Base-by-base conservation (phyloP, 2,888 invertebrate genomes). In the Thecophora atra region DNA sequence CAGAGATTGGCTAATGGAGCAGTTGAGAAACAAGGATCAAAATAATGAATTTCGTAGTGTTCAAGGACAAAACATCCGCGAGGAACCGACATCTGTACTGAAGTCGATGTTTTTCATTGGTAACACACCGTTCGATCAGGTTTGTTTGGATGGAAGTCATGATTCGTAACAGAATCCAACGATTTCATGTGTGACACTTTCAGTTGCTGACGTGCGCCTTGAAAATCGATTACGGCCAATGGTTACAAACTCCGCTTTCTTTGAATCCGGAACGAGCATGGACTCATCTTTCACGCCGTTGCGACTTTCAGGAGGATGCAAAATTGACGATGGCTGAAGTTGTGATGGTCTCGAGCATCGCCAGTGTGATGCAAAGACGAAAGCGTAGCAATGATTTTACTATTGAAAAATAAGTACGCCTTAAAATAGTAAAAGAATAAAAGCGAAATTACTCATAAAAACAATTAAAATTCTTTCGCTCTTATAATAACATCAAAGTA, bases 41-140 rank as follows among this genome's bases (percentile, higher is more conserved):
- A 78, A 80, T 3, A 84, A 78, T 76, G 81, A 83, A 6, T 80
- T 81, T 72, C 84, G 84, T 67, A 86, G 76, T 74, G 88, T 80
- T 77, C 82, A 86, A 54, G 87, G 87, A 0, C 87, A 87, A 77
- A 85, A 83, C 67, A 83, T 86, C 3, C 79, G 79, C 62, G 83
- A 85, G 75, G 78, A 79, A 17, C 81, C 83, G 54, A 87, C 89
- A 0, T 89, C 91, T 0, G 85, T 94, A 15, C 85, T 94, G 0
- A 91, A 92, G 80, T 90, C 90, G 8, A 94, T 94, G 94, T 95
- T 94, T 81, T 93, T 93, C 80, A 93, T 94, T 72, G 94, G 93
- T 15, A 88, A 90, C 74, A 87, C 88, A 21, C 90, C 91, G 0
- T 94, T 94, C 82, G 94, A 95, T 86, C 92, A 94, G 89, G 93